Evolutionary conservation across 2,797 vertebrate genomes (phyloP).

Genomic region (Sebastes diploproa): DNA sequence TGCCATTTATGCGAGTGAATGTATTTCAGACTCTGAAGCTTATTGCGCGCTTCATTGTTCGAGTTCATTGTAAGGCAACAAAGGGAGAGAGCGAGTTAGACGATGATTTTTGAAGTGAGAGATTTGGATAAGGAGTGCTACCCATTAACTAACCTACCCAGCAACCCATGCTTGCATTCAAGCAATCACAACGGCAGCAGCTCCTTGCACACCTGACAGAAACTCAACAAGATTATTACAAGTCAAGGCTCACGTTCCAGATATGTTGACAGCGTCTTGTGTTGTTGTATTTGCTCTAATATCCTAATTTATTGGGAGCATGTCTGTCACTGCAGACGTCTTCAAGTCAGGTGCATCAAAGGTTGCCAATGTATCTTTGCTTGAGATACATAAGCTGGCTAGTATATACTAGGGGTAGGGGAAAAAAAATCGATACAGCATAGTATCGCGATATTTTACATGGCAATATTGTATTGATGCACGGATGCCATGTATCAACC

Average conservation of each 20-base stretch:
- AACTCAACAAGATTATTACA: not conserved
- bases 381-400: not conserved
- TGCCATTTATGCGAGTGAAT: conserved; percentile 52
- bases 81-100: conserved; percentile 16
- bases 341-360: not conserved
- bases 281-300: not conserved
- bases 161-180: not conserved
- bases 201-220: not conserved
- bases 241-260: not conserved
- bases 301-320: not conserved
- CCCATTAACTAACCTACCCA: not conserved
- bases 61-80: conserved; percentile 44
- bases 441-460: no score
- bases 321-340: not conserved
- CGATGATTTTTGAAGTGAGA: conserved; percentile 4
- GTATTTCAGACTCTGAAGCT: conserved; percentile 41
- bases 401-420: no score
- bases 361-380: not conserved
- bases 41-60: conserved; percentile 36
- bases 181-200: not conserved
- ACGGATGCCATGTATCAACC: no score
- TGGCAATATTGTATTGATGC: no score
- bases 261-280: not conserved
- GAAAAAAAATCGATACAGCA: no score
- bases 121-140: conserved; percentile 29